Conservation (phyloP, 2,797 vertebrate species). For the Chloroceryle amazona region DNA sequence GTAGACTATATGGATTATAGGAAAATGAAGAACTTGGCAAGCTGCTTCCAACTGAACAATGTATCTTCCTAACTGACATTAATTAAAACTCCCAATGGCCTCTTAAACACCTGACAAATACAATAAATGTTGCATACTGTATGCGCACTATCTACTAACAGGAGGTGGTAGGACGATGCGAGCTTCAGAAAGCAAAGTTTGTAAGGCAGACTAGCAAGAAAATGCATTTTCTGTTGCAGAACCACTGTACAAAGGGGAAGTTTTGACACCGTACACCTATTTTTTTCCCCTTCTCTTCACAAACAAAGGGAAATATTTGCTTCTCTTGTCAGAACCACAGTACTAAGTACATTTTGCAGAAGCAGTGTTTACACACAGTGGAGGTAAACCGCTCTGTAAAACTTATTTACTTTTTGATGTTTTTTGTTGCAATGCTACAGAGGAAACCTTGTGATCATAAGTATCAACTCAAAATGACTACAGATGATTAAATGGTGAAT, state of each 20-base stretch:
- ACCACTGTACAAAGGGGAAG: slow-evolving; percentile 42
- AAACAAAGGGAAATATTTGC: slow-evolving; percentile 42
- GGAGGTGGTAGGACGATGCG: slow-evolving; percentile 72
- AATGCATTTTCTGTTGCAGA: slow-evolving; percentile 47
- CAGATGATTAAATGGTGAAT: slow-evolving; percentile 47
- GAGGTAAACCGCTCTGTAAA: background rate
- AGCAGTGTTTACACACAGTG: background rate
- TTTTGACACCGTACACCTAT: background rate
- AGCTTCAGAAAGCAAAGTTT: slow-evolving; percentile 74
- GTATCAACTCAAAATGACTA: slow-evolving; percentile 41
- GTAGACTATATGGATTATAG: slow-evolving; percentile 90
- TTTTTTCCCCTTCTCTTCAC: slow-evolving; percentile 36
- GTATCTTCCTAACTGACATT: slow-evolving; percentile 92
- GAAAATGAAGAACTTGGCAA: slow-evolving; percentile 90
- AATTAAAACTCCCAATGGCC: slow-evolving; percentile 91
- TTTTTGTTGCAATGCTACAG: slow-evolving; percentile 42
- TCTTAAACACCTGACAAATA: slow-evolving; percentile 92
- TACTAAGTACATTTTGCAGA: background rate
- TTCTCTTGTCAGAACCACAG: background rate
- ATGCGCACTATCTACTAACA: slow-evolving; percentile 79
- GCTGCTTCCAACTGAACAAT: slow-evolving; percentile 88
- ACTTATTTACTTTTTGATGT: slow-evolving; percentile 32
- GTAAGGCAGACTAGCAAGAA: slow-evolving; percentile 64
- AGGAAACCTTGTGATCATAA: slow-evolving; percentile 27
- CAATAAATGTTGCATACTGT: slow-evolving; percentile 89